A percentile compares a stretch with the other conserved stretches of the same genome.
Evolutionary conservation across 2,797 vertebrate species (phyloP).

Genomic region (Champsocephalus gunnari): DNA sequence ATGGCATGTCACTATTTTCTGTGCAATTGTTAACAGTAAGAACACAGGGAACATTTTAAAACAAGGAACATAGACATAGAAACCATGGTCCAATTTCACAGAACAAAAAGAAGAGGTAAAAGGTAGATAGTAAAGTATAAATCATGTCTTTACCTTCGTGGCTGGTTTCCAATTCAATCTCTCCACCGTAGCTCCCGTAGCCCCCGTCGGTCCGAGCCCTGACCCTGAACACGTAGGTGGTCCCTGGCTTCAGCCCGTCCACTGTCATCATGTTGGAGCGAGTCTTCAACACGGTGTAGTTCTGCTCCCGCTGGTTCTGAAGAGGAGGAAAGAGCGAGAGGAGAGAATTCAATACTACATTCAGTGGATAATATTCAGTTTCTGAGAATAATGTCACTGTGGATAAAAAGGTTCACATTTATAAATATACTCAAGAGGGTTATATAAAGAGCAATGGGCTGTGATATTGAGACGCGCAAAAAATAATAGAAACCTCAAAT

Average conservation of each 20-base stretch:
- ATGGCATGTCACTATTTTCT: neutral
- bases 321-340: neutral
- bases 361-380: slow-evolving; percentile 6
- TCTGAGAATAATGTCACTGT: slow-evolving; percentile 14
- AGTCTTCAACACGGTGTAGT: slow-evolving; percentile 89
- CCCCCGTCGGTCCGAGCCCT: slow-evolving; percentile 86
- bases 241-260: slow-evolving; percentile 88
- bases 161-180: slow-evolving; percentile 90
- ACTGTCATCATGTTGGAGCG: slow-evolving; percentile 89
- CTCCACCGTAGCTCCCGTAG: slow-evolving; percentile 87
- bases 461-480: slow-evolving; percentile 16
- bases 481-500: slow-evolving; percentile 61
- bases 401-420: slow-evolving; percentile 7
- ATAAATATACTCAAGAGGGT: slow-evolving; percentile 17
- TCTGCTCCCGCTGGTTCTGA: slow-evolving; percentile 89
- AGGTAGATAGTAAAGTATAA: neutral
- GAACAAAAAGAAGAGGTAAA: neutral
- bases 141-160: slow-evolving; percentile 81
- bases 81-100: slow-evolving; percentile 7
- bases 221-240: slow-evolving; percentile 88
- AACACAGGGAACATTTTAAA: slow-evolving; percentile 3
- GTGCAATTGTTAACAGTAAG: slow-evolving; percentile 4
- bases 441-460: slow-evolving; percentile 35
- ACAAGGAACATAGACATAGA: neutral
- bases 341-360: slow-evolving; percentile 18